Evolutionary conservation across 1,140 invertebrate species (phyloP).

Genomic region (Aethina tumida): DNA sequence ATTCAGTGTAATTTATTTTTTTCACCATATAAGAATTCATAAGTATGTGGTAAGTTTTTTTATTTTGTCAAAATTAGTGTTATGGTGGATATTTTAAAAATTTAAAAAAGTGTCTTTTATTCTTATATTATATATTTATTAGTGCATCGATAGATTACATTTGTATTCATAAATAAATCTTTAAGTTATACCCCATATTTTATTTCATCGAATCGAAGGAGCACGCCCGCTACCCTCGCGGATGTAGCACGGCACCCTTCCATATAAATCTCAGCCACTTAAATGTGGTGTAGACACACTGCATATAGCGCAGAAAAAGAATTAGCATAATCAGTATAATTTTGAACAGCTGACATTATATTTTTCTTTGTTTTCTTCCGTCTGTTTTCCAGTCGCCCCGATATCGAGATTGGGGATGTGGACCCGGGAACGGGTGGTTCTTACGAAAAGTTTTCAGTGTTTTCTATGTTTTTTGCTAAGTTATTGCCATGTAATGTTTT

Average conservation of each 20-base stretch:
- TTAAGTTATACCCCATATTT: no score
- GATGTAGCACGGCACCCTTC: constrained; percentile 6
- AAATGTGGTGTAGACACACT: constrained; percentile 28
- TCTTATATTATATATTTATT: no score
- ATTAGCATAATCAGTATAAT: constrained; percentile 37
- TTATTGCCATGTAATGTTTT: constrained; percentile 29
- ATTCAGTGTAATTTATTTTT: no score
- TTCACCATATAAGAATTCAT: no score
- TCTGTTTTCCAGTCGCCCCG: constrained; percentile 11
- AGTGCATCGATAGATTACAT: no score
- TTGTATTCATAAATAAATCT: no score
- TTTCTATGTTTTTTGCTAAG: constrained; percentile 31
- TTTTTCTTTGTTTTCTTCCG: constrained; percentile 27
- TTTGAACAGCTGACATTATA: constrained; percentile 34
- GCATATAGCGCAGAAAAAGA: constrained; percentile 28
- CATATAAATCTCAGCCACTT: constrained; percentile 23
- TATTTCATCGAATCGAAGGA: no score
- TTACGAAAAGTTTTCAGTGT: constrained; percentile 29
- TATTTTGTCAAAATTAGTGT: no score
- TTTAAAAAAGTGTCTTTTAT: no score
- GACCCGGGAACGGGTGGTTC: constrained; percentile 14
- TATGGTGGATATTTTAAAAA: no score
- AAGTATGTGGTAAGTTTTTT: no score
- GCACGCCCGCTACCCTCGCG: no score
- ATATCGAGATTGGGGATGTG: constrained; percentile 1